Conservation (phyloP, 1,140 invertebrate genomes). For the Mylabris phalerata region DNA sequence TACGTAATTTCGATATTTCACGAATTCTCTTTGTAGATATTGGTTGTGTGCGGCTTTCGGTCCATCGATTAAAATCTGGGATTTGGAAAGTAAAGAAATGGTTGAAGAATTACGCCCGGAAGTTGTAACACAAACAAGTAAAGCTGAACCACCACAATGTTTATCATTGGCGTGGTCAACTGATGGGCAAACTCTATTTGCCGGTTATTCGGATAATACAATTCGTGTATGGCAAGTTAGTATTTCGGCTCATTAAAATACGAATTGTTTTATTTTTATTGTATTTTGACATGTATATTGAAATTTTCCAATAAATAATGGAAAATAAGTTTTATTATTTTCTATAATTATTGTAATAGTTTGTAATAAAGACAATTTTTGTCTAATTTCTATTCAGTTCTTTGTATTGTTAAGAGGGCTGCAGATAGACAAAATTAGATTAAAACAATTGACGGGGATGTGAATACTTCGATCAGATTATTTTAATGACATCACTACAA, state of each 20-base stretch:
- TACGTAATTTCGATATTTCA: not conserved
- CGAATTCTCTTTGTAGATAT: conserved; percentile 56
- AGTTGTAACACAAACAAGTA: conserved; percentile 67
- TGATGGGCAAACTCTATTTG: conserved; percentile 97
- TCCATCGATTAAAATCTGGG: conserved; percentile 99
- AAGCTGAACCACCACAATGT: conserved; percentile 90
- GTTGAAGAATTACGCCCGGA: conserved; percentile 97
- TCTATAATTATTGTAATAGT: not conserved
- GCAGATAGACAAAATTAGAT: no score
- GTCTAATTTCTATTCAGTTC: no score
- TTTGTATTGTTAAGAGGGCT: no score
- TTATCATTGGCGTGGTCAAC: conserved; percentile 98
- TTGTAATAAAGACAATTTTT: no score
- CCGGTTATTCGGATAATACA: conserved; percentile 97
- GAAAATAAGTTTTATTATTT: conserved; percentile 21
- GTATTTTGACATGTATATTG: not conserved
- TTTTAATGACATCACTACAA: no score
- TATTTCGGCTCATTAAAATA: conserved; percentile 50
- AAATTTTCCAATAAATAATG: not conserved
- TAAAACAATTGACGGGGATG: no score
- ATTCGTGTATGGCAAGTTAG: conserved; percentile 99
- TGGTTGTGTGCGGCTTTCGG: conserved; percentile 99
- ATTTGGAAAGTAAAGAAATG: conserved; percentile 98
- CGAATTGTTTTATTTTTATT: not conserved
- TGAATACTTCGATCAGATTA: no score